Conservation (phyloP, 2,888 invertebrate genomes). For the Pinctada fucata region DNA sequence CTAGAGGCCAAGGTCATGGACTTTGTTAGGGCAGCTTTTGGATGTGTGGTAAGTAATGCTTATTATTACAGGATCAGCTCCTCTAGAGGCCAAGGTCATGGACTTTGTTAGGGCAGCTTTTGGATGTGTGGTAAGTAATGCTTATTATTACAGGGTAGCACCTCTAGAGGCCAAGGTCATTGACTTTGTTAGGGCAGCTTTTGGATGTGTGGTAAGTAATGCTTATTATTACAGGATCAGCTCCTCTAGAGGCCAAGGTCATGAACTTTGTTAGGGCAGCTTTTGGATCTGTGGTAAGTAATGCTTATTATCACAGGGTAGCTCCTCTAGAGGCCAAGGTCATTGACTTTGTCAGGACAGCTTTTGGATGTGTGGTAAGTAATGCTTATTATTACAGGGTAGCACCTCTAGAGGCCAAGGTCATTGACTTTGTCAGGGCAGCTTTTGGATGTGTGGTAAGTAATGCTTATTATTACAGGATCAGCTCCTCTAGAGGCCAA, state of each 20-base stretch:
- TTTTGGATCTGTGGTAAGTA: no score
- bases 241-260: background rate
- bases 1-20: conserved; percentile 94
- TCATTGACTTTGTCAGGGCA: no score
- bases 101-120: conserved; percentile 95
- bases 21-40: conserved; percentile 92
- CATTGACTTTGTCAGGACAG: no score
- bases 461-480: conserved; percentile 94
- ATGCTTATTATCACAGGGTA: conserved; percentile 62
- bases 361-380: no score
- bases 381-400: no score
- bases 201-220: conserved; percentile 78
- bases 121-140: conserved; percentile 70
- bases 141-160: conserved; percentile 91
- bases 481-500: conserved; percentile 96
- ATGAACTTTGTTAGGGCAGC: background rate
- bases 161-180: conserved; percentile 95
- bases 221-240: background rate
- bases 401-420: no score
- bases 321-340: no score
- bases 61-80: conserved; percentile 96
- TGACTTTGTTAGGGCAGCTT: conserved; percentile 94
- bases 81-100: conserved; percentile 93
- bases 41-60: conserved; percentile 82
- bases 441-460: no score